These are phyloP conservation scores for Frankliniella fusca DNA, from an alignment of 2,888 invertebrate genomes.

Conservation along the genomic window DNA sequence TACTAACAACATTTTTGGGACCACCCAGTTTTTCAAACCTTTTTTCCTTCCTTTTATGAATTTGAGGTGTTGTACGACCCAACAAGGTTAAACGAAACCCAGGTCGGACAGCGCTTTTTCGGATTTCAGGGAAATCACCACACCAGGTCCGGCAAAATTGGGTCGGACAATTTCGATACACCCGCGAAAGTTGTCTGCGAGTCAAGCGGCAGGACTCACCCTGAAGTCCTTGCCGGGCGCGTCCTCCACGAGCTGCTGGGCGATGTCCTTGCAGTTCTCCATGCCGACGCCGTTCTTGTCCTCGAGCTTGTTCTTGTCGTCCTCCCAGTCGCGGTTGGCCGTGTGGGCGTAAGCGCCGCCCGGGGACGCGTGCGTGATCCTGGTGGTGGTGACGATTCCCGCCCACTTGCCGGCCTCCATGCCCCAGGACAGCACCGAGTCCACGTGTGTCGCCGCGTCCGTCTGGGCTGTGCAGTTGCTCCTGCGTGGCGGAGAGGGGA, in stretches of 20 bases:
- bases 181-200: too few relatives aligned
- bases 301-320: slow-evolving; percentile 56
- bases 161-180: too few relatives aligned
- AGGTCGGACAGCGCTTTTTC: too few relatives aligned
- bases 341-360: slow-evolving; percentile 69
- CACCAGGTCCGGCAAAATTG: too few relatives aligned
- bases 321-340: slow-evolving; percentile 69
- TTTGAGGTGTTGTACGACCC: too few relatives aligned
- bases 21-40: too few relatives aligned
- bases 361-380: slow-evolving; percentile 73
- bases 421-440: slow-evolving; percentile 8
- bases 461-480: background rate
- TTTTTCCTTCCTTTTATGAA: too few relatives aligned
- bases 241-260: slow-evolving; percentile 62
- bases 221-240: slow-evolving; percentile 64
- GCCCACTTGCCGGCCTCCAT: slow-evolving; percentile 1
- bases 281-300: slow-evolving; percentile 49
- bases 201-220: too few relatives aligned
- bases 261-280: slow-evolving; percentile 64
- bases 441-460: background rate
- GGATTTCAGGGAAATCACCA: too few relatives aligned
- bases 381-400: background rate
- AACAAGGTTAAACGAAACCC: too few relatives aligned
- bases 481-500: background rate
- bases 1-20: too few relatives aligned